Evolutionary conservation across 1,140 invertebrate genomes (phyloP), one percentile per base, ranked within the genome.

Genomic region (Dreissena polymorpha): DNA sequence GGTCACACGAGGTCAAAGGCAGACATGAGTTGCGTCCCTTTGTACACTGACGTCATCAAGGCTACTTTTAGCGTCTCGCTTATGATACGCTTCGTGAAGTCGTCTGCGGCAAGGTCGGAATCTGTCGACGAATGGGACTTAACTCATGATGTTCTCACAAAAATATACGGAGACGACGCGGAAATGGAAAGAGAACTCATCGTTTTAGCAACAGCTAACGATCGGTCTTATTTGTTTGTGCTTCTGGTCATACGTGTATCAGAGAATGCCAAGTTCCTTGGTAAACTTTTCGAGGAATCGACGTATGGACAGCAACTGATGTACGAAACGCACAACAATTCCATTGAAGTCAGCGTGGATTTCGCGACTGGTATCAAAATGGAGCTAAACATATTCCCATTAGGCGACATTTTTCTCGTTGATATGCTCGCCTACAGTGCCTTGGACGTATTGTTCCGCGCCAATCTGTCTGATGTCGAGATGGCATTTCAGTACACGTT

Each of bases 361-460:
- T 72, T 80, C 25, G 39, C 78, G 13, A 21, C 68, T 3, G 79
- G 70, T 29, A 51, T 74, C 16, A 82, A 74, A 64, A 55, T 82
- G 29, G 79, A 82, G 57, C 60, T 82, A 25, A 82, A 70, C 51
- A 64, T 51, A 25, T 74, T 63, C 21, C 51, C 79, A 2, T 27
- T 82, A 0, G 55, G 25, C 25, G 79, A 82, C 53, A 68, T 74
- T 50, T 21, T 74, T 29, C 16, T 74, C 3, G 51, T 82, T 27
- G 79, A 82, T 65, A 7, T 73, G 16, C 14, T 74, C n/a, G 63
- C 73, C 10, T 82, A 67, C 23, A 82, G 49, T 21, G 79, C 57
- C 7, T 55, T 82, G 6, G 23, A 14, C n/a, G 68, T 27, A 23
- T 12, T 65, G 0, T 74, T 49, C 51, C 63, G 70, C 12, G 25